Evolutionary conservation across 2,888 invertebrate species (phyloP).

Genomic region (Dasysyrphus albostriatus): DNA sequence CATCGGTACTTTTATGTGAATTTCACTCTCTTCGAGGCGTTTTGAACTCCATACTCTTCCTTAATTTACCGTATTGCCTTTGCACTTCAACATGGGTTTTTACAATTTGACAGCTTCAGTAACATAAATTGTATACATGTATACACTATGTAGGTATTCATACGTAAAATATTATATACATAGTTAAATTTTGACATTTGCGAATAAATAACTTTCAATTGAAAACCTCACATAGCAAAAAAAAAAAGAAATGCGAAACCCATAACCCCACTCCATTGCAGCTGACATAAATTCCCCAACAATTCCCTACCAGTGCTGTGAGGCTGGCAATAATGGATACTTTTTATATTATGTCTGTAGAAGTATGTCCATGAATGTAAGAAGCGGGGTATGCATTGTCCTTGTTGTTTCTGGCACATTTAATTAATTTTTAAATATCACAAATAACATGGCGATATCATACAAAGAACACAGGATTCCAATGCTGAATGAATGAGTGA

Average conservation of each 20-base stretch:
- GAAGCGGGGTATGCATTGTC: slow-evolving; percentile 39
- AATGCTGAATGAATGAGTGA: slow-evolving; percentile 45
- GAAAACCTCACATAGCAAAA: slow-evolving; percentile 1
- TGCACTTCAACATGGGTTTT: slow-evolving; percentile 3
- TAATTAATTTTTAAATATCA: slow-evolving; percentile 73
- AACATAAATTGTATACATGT: background rate
- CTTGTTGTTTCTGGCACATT: slow-evolving; percentile 66
- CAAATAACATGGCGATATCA: slow-evolving; percentile 69
- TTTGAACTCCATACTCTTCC: slow-evolving; percentile 14
- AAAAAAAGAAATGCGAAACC: background rate
- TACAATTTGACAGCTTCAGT: slow-evolving; percentile 13
- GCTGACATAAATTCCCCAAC: slow-evolving; percentile 8
- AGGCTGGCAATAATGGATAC: slow-evolving; percentile 56
- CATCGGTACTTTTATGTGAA: background rate
- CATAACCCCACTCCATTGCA: background rate
- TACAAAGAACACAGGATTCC: slow-evolving; percentile 46
- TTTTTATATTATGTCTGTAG: background rate
- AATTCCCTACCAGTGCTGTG: slow-evolving; percentile 1
- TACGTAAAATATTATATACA: background rate
- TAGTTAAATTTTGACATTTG: slow-evolving; percentile 12
- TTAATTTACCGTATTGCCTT: slow-evolving; percentile 1
- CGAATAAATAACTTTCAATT: slow-evolving; percentile 31
- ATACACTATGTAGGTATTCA: no score
- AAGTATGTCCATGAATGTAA: background rate
- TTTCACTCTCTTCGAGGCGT: slow-evolving; percentile 21